Conservation (phyloP, 2,888 invertebrate species). For the Spisula solida region DNA sequence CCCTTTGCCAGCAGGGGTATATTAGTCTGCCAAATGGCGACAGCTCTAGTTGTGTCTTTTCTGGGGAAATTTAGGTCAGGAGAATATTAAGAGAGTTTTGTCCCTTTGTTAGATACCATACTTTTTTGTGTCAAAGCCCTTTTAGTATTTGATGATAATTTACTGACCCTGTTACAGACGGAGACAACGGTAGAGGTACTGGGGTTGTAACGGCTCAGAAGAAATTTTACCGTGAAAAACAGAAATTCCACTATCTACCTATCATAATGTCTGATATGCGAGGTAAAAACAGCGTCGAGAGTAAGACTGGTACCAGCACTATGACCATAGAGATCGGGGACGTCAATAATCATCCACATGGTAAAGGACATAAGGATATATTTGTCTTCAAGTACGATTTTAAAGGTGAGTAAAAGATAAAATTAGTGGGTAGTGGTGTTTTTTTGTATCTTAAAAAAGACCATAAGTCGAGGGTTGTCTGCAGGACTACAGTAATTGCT, state of each 20-base stretch:
- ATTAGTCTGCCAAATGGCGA: too few species aligned
- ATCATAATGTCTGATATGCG: conserved; percentile 99
- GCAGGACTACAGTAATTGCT: too few species aligned
- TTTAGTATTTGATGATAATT: not conserved
- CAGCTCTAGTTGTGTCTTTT: too few species aligned
- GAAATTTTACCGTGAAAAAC: conserved; percentile 97
- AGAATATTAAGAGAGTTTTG: too few species aligned
- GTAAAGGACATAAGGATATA: conserved; percentile 98
- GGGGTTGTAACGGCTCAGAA: conserved; percentile 97
- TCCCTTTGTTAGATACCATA: too few species aligned
- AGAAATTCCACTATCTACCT: conserved; percentile 98
- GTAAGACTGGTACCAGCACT: conserved; percentile 96
- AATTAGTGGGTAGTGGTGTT: too few species aligned
- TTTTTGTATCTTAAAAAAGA: too few species aligned
- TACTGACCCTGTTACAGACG: conserved; percentile 62
- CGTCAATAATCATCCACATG: conserved; percentile 99
- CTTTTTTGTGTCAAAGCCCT: too few species aligned
- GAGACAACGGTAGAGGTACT: conserved; percentile 92
- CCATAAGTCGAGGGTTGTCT: too few species aligned
- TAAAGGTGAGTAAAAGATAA: conserved; percentile 89
- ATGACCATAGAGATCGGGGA: conserved; percentile 98
- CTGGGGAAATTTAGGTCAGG: too few species aligned
- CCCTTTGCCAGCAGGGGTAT: too few species aligned
- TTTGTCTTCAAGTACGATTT: conserved; percentile 96
- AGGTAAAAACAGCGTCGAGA: conserved; percentile 92